Evolutionary conservation across 1,140 invertebrate species (phyloP), one percentile per base, ranked within the genome.

Genomic region (Sitophilus oryzae): DNA sequence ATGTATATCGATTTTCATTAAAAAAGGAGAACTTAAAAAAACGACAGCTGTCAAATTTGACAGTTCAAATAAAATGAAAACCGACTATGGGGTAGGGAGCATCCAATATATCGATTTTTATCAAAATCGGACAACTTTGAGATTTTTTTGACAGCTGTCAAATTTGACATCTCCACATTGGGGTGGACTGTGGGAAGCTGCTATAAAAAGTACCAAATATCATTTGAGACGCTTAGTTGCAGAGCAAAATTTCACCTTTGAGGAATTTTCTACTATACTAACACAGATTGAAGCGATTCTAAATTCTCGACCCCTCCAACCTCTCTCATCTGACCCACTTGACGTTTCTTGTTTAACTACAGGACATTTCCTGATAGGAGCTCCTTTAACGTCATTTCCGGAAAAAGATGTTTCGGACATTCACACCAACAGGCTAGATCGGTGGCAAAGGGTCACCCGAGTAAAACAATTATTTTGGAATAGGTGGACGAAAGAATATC

Each of bases 341-440:
- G 67, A 70, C 35, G 38, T 61, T 6, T 1, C n/a, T 0, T 9
- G 35, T n/a, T 43, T 70, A 3, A 70, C 69, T 10, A 67, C 71
- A 15, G 69, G 56, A n/a, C 67, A 72, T 57, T 73, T 73, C 43
- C 40, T 72, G 11, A 71, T 71, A 42, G n/a, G n/a, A n/a, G n/a
- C n/a, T n/a, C n/a, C n/a, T n/a, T n/a, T n/a, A n/a, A n/a, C n/a
- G n/a, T n/a, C n/a, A n/a, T n/a, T n/a, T n/a, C n/a, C n/a, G n/a
- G n/a, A n/a, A n/a, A n/a, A n/a, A n/a, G n/a, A n/a, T n/a, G n/a
- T n/a, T n/a, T n/a, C n/a, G n/a, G n/a, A n/a, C n/a, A n/a, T n/a
- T n/a, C n/a, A n/a, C n/a, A n/a, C n/a, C n/a, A n/a, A n/a, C n/a
- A n/a, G n/a, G n/a, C n/a, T n/a, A n/a, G n/a, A n/a, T n/a, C n/a